These are phyloP conservation scores for Brachionus koreanus DNA, from an alignment of 1,140 invertebrate species.

Conservation along the genomic window DNA sequence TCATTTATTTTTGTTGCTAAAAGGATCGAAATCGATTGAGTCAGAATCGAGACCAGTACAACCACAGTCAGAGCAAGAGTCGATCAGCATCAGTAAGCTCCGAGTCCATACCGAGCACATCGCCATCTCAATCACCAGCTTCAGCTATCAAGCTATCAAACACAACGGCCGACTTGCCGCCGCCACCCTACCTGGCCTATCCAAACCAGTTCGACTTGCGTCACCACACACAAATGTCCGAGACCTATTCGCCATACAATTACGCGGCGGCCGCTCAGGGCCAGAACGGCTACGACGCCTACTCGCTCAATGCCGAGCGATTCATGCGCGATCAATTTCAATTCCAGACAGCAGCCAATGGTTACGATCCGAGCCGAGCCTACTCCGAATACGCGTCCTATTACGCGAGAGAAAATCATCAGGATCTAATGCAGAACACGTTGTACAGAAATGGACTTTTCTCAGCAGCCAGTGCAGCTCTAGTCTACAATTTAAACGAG, in stretches of 20 bases:
- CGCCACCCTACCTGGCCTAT: background rate
- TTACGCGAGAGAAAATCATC: slow-evolving; percentile 1
- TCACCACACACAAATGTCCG: background rate
- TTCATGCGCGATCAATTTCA: slow-evolving; percentile 6
- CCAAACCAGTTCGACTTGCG: background rate
- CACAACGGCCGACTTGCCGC: background rate
- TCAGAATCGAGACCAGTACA: background rate
- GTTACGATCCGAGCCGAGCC: background rate
- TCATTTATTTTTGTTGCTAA: too few species aligned
- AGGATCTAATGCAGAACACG: background rate
- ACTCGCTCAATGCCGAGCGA: background rate
- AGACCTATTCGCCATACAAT: slow-evolving; percentile 12
- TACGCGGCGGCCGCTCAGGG: background rate
- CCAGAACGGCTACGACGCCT: slow-evolving; percentile 10
- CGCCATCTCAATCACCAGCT: background rate
- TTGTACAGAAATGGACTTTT: slow-evolving; percentile 33
- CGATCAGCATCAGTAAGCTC: background rate
- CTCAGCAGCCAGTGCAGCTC: background rate
- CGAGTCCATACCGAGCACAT: slow-evolving; percentile 5
- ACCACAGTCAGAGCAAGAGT: background rate
- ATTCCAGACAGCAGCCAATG: background rate
- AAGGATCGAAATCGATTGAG: slow-evolving; percentile 19
- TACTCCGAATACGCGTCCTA: slow-evolving; percentile 39
- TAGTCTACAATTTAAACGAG: slow-evolving; percentile 3
- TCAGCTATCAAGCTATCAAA: background rate